Evolutionary conservation across 2,888 invertebrate species (phyloP).

Genomic region (Microdon myrmicae): DNA sequence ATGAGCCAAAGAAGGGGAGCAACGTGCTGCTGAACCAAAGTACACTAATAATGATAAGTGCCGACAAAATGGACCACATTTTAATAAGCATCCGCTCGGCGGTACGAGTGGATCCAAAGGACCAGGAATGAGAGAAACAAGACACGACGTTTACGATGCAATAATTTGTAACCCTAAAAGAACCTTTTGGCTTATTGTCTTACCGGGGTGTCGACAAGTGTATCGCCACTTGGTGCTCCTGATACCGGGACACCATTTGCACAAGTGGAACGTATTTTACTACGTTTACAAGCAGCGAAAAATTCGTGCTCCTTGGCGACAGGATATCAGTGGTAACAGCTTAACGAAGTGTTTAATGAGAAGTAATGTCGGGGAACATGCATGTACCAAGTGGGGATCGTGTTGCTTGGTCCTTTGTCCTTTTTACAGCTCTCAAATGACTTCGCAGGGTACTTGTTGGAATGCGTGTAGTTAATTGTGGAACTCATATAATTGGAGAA

Average conservation of each 20-base stretch:
- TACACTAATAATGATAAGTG: too few relatives aligned
- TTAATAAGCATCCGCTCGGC: conserved; percentile 22
- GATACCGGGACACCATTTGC: conserved; percentile 3
- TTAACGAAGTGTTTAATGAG: conserved; percentile 52
- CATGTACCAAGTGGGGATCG: conserved; percentile 35
- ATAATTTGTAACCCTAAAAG: conserved; percentile 35
- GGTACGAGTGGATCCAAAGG: not conserved
- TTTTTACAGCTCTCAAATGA: not conserved
- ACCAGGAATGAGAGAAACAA: too few relatives aligned
- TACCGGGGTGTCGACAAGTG: conserved; percentile 16
- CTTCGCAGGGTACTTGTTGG: conserved; percentile 30
- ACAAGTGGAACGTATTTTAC: conserved; percentile 23
- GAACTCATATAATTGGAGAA: conserved; percentile 37
- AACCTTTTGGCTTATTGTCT: conserved; percentile 35
- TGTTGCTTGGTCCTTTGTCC: conserved; percentile 1
- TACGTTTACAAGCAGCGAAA: conserved; percentile 40
- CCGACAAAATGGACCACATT: conserved; percentile 24
- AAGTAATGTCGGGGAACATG: conserved; percentile 44
- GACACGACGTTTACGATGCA: conserved; percentile 28
- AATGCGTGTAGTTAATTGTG: conserved; percentile 28
- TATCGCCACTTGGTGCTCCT: conserved; percentile 43
- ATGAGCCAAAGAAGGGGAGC: not conserved
- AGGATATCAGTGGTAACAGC: too few relatives aligned
- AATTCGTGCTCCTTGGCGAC: conserved; percentile 35
- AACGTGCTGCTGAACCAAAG: conserved; percentile 1